These are phyloP conservation scores for Leucophenga montana DNA, from an alignment of 2,888 invertebrate species.

Conservation along the genomic window DNA sequence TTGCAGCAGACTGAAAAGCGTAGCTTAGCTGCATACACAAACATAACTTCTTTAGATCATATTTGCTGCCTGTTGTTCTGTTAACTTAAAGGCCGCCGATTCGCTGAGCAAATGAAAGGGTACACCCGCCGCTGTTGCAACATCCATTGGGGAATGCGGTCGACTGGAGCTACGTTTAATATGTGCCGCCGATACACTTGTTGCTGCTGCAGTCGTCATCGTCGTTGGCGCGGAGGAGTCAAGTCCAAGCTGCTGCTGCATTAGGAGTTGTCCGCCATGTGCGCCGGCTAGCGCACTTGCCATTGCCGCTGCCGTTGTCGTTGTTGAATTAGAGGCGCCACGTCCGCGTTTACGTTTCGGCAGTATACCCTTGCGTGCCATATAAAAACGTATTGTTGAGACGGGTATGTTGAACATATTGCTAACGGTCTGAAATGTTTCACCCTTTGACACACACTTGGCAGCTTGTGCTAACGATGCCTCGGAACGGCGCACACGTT, in stretches of 20 bases:
- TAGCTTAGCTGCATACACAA: not conserved
- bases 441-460: conserved; percentile 88
- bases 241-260: conserved; percentile 5
- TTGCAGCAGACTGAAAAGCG: too few relatives aligned
- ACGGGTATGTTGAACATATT: conserved; percentile 91
- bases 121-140: conserved; percentile 51
- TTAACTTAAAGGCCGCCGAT: conserved; percentile 56
- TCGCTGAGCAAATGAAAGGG: conserved; percentile 60
- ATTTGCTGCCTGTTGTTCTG: conserved; percentile 55
- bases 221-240: conserved; percentile 38
- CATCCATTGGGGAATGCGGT: conserved; percentile 40
- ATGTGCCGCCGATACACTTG: not conserved
- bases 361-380: conserved; percentile 89
- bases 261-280: conserved; percentile 29
- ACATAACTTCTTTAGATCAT: conserved; percentile 53
- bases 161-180: conserved; percentile 7
- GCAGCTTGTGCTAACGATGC: conserved; percentile 85
- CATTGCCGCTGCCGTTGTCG: conserved; percentile 31
- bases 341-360: conserved; percentile 86
- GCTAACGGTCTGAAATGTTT: conserved; percentile 90
- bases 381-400: conserved; percentile 89
- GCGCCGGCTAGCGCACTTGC: conserved; percentile 20
- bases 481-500: conserved; percentile 82
- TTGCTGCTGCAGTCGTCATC: conserved; percentile 31
- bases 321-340: conserved; percentile 74